Conservation (phyloP, 2,113 vertebrate species). For the Ancistrus triradiatus region DNA sequence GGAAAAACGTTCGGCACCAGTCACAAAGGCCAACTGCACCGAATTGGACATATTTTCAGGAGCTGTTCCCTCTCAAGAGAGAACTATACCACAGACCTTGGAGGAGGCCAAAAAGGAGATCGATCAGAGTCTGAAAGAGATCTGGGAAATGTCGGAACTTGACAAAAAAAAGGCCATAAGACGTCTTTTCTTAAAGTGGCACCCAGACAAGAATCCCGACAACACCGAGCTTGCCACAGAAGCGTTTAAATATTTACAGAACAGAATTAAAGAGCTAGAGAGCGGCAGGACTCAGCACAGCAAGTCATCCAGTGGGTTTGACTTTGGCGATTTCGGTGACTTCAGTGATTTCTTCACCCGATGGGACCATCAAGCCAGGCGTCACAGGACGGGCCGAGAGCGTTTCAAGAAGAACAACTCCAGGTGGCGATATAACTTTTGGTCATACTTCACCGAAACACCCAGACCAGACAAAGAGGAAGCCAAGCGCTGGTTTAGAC, state of each 20-base stretch:
- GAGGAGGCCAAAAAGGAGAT: slow-evolving; percentile 70
- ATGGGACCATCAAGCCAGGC: slow-evolving; percentile 67
- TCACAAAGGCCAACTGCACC: slow-evolving; percentile 16
- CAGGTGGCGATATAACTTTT: slow-evolving; percentile 61
- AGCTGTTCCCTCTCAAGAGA: background rate
- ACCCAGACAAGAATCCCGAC: slow-evolving; percentile 74
- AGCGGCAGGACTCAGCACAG: slow-evolving; percentile 5
- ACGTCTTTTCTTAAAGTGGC: slow-evolving; percentile 73
- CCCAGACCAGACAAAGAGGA: slow-evolving; percentile 60
- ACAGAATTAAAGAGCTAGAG: slow-evolving; percentile 56
- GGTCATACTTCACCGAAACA: slow-evolving; percentile 50
- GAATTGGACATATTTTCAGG: background rate
- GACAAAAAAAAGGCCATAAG: slow-evolving; percentile 65
- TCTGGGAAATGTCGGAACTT: slow-evolving; percentile 61
- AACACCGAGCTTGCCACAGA: slow-evolving; percentile 53
- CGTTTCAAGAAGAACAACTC: slow-evolving; percentile 36
- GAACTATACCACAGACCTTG: slow-evolving; percentile 46
- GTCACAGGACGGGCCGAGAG: slow-evolving; percentile 56
- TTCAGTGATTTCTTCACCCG: slow-evolving; percentile 51
- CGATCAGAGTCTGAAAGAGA: slow-evolving; percentile 60
- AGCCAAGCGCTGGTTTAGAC: slow-evolving; percentile 68
- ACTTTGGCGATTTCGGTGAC: slow-evolving; percentile 51
- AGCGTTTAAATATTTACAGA: slow-evolving; percentile 66
- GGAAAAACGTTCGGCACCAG: slow-evolving; percentile 31
- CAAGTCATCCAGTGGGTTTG: background rate